Base-by-base conservation (phyloP, 1,140 invertebrate genomes). In the Muscidifurax raptorellus region DNA sequence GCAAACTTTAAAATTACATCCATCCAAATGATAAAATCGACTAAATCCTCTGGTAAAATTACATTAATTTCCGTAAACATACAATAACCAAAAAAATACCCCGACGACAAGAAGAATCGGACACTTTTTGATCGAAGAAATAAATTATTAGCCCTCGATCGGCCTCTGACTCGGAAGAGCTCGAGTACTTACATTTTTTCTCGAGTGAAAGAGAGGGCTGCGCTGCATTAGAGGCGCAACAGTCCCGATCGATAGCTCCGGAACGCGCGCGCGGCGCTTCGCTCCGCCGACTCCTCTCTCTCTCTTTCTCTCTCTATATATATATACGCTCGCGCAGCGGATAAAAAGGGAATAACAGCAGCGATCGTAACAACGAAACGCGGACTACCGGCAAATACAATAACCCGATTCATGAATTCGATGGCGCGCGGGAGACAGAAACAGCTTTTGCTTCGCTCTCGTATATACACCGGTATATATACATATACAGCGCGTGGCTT, bases 181-280 rank as follows among this genome's bases (percentile, higher is more conserved):
- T 69, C 66, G 66, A 69, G 66, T 69, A 69, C 13, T 30, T 66
- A 66, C n/a, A n/a, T n/a, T 69, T 69, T 69, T 69, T 69, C 66
- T 69, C 66, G 66, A 69, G 66, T 69, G 27, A 30, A 59, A 59
- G 52, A 59, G 52, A 59, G 52, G 52, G 52, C n/a, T n/a, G 52
- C 52, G 52, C 52, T 59, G 52, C 52, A 59, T 59, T 69, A 69
- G 66, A 27, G 66, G 25, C 66, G 66, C 66, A 69, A 27, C 25
- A 69, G 66, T 27, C 9, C 66, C 66, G 66, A 69, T 69, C 66
- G 66, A 69, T 69, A 69, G 66, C 25, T 30, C 1, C 25, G 25
- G 66, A 30, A 30, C 66, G 25, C 9, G 66, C 27, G 64, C 64
- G 22, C 5, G 5, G n/a, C n/a, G 28, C n/a, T n/a, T 69, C 66